Base-by-base conservation (phyloP, 2,888 invertebrate species). In the Agrilus biguttatus region DNA sequence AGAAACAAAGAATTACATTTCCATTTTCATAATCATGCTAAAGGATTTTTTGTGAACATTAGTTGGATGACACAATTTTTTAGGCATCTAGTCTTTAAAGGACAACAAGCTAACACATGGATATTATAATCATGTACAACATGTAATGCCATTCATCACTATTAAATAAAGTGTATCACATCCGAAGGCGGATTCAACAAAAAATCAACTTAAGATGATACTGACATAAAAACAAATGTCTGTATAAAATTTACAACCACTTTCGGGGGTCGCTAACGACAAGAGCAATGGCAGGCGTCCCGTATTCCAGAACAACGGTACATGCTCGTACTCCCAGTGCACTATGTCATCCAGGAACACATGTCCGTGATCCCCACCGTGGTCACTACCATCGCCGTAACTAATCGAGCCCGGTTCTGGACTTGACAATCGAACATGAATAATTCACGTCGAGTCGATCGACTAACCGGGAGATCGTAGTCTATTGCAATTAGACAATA, bases 401-500 rank as follows among this genome's bases (percentile, higher is more conserved):
- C 55, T 53, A 55, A 55, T 53, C 53, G 55, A 48, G 49, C 49
- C 52, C 54, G 55, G 49, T 49, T 52, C 57, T 56, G 57, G 48
- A 49, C 49, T 46, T 55, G 53, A 55, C 54, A 53, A 55, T 53
- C 53, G 47, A 52, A 50, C 50, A 56, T 56, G 56, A 56, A 57
- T 56, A 56, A 54, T 56, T 57, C 56, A 56, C 56, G 54, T 51
- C 49, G 48, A 49, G 45, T 49, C 51, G 53, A 51, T 52, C 52
- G 53, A 46, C 53, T 49, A 52, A 54, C 55, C 55, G 52, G 55
- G 55, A 57, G 59, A 59, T 57, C 57, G 57, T 55, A 59, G 58
- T 59, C 57, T 57, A 58, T 59, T 53, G 61, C 61, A 60, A 61
- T 61, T 61, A 61, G 60, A 61, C 60, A 61, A 60, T 59, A 59